A percentile compares a stretch with the other conserved stretches of the same genome.
phyloP scores from a whole-genome alignment of 2,113 vertebrate genomes.

The Lepisosteus oculatus region DNA sequence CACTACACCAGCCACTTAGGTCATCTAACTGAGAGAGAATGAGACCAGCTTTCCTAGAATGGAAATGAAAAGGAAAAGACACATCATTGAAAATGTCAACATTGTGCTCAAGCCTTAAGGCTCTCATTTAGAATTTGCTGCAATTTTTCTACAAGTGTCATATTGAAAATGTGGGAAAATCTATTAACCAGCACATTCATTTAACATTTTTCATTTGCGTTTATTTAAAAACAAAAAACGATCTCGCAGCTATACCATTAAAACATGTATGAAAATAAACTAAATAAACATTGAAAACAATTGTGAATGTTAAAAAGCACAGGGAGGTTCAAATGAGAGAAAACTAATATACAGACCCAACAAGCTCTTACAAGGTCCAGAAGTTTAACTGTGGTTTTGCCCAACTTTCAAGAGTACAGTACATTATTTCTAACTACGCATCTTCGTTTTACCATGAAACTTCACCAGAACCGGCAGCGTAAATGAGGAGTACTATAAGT shows the following conservation, averaged over 20 bases:
- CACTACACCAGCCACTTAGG: constrained; percentile 86
- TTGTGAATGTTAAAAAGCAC: too few relatives aligned
- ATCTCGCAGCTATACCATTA: too few relatives aligned
- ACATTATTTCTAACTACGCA: constrained; percentile 38
- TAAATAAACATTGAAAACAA: too few relatives aligned
- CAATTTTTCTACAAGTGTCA: too few relatives aligned
- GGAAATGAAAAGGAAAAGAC: neutral
- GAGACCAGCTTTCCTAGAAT: constrained; percentile 85
- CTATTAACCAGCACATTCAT: too few relatives aligned
- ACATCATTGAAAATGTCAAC: neutral
- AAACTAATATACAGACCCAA: neutral
- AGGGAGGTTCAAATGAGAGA: neutral
- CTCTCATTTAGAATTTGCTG: neutral
- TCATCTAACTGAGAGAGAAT: constrained; percentile 91
- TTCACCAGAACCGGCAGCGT: constrained; percentile 48
- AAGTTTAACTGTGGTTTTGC: constrained; percentile 27
- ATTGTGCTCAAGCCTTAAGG: neutral
- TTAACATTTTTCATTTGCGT: too few relatives aligned
- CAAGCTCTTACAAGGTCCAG: constrained; percentile 11
- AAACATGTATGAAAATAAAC: too few relatives aligned
- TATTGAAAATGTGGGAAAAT: too few relatives aligned
- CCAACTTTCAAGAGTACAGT: constrained; percentile 38
- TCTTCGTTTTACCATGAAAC: constrained; percentile 18
- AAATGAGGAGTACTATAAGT: constrained; percentile 27
- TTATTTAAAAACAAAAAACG: too few relatives aligned